Conservation (phyloP, 2,888 invertebrate genomes). For the Eulithis prunata region DNA sequence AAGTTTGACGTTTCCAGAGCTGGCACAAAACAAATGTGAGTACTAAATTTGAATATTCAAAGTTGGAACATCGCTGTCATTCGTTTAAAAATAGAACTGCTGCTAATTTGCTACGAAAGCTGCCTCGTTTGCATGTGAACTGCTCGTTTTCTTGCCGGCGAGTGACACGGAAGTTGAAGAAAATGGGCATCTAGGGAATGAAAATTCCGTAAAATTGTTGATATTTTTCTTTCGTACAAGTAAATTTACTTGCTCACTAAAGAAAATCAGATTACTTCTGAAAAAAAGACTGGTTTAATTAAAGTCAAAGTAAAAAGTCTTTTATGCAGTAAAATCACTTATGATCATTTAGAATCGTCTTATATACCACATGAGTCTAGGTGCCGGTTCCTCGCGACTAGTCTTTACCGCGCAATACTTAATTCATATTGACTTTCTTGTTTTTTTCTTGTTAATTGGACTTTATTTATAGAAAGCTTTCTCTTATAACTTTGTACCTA, state of each 20-base stretch:
- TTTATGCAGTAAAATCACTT: no score
- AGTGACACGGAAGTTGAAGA: conserved; percentile 33
- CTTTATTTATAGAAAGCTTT: no score
- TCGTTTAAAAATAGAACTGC: conserved; percentile 42
- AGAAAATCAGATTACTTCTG: no score
- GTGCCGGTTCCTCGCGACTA: no score
- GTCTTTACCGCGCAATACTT: no score
- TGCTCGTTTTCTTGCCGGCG: conserved; percentile 36
- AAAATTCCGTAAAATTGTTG: conserved; percentile 1
- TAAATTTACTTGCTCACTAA: not conserved
- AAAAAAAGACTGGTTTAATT: no score
- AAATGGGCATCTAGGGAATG: not conserved
- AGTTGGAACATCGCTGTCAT: conserved; percentile 44
- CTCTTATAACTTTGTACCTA: no score
- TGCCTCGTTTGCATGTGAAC: conserved; percentile 31
- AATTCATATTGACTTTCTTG: no score
- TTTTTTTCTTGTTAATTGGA: no score
- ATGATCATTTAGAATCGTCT: no score
- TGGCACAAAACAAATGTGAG: conserved; percentile 67
- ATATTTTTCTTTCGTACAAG: not conserved
- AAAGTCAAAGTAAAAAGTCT: no score
- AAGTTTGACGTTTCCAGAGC: conserved; percentile 66
- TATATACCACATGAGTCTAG: no score
- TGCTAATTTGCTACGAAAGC: conserved; percentile 33
- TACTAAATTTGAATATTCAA: conserved; percentile 67